Conservation (phyloP, 1,140 invertebrate genomes). For the Tenebrio molitor region DNA sequence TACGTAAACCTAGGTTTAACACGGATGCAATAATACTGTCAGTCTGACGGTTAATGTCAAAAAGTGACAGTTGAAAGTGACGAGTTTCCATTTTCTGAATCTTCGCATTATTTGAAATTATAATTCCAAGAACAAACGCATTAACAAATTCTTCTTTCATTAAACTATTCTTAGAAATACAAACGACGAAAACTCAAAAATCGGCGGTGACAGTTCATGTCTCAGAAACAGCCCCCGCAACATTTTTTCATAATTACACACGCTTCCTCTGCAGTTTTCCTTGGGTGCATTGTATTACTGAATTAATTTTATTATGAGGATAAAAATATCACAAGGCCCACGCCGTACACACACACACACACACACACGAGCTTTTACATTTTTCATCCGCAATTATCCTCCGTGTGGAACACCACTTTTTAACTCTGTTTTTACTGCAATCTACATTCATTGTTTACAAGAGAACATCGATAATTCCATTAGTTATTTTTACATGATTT, state of each 20-base stretch:
- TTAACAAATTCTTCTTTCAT: too few species aligned
- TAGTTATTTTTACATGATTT: neutral
- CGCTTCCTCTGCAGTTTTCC: neutral
- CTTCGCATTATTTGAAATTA: too few species aligned
- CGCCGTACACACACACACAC: neutral
- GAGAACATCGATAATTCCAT: neutral
- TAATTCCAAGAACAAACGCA: too few species aligned
- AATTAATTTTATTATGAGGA: neutral
- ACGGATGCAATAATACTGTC: too few species aligned
- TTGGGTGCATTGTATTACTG: neutral
- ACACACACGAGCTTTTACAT: neutral
- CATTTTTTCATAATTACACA: neutral
- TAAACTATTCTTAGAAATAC: too few species aligned
- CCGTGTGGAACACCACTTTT: neutral
- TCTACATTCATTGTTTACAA: neutral
- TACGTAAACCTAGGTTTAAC: too few species aligned
- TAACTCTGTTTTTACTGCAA: neutral
- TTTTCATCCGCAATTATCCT: neutral
- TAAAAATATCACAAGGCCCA: slow-evolving; percentile 2
- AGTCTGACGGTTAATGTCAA: too few species aligned
- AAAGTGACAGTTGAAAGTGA: too few species aligned
- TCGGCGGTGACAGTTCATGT: neutral
- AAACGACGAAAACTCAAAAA: neutral
- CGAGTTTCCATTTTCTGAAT: too few species aligned
- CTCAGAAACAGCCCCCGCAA: neutral